phyloP scores from a whole-genome alignment of 2,888 invertebrate genomes.

The Agonopterix heracliana region DNA sequence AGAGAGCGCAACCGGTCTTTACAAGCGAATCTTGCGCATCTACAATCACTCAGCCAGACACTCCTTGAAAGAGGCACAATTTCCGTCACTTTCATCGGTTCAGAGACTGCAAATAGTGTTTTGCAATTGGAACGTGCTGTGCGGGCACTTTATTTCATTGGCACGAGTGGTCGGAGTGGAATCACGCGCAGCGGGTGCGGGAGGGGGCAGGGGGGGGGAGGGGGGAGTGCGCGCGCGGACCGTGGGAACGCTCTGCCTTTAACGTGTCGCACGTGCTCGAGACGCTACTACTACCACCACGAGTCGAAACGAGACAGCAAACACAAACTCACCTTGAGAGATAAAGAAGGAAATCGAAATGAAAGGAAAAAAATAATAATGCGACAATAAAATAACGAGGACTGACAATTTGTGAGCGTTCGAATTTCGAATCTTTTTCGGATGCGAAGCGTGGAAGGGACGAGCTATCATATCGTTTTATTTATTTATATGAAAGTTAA shows the following conservation, averaged over 20 bases:
- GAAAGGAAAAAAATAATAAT: conserved; percentile 35
- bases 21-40: too few relatives aligned
- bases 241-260: conserved; percentile 76
- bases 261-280: conserved; percentile 74
- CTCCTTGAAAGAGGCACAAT: conserved; percentile 26
- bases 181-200: conserved; percentile 47
- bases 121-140: conserved; percentile 70
- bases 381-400: conserved; percentile 62
- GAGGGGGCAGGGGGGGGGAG: conserved; percentile 25
- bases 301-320: conserved; percentile 42
- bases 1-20: too few relatives aligned
- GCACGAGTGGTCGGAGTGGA: conserved; percentile 61
- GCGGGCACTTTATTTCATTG: conserved; percentile 69
- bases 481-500: conserved; percentile 49
- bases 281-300: conserved; percentile 51
- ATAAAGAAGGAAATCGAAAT: conserved; percentile 22
- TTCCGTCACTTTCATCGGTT: conserved; percentile 58
- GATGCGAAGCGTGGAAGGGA: conserved; percentile 57
- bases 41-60: conserved; percentile 20
- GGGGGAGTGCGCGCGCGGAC: conserved; percentile 52
- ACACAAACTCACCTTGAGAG: conserved; percentile 14
- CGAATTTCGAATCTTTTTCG: conserved; percentile 37
- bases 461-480: conserved; percentile 36
- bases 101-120: conserved; percentile 49
- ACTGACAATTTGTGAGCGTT: conserved; percentile 69